A percentile compares a stretch with the other conserved stretches of the same genome.
Evolutionary conservation across 2,797 vertebrate genomes (phyloP).

Genomic region (Anomalospiza imberbis): DNA sequence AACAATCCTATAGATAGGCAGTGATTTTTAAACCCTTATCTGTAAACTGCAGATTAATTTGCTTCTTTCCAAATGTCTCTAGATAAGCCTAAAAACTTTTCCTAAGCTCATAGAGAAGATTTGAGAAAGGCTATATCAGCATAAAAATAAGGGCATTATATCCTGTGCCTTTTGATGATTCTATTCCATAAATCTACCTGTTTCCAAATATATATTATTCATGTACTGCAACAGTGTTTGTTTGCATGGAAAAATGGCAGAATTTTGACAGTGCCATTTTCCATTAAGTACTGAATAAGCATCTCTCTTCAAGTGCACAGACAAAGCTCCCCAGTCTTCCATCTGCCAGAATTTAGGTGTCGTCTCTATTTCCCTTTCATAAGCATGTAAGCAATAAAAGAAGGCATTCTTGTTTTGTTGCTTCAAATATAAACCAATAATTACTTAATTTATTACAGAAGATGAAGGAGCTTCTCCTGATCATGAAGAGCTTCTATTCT

Average conservation of each 20-base stretch:
- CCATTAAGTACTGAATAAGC: not conserved
- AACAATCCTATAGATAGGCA: not conserved
- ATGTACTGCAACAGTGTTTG: not conserved
- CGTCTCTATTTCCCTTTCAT: not conserved
- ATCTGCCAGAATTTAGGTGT: not conserved
- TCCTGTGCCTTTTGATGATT: not conserved
- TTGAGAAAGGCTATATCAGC: not conserved
- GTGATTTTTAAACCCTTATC: slow-evolving; percentile 33
- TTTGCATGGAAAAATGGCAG: not conserved
- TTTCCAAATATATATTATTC: not conserved
- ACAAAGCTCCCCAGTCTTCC: not conserved
- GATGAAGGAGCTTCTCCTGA: not conserved
- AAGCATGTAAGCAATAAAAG: not conserved
- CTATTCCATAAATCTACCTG: not conserved
- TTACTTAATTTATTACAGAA: not conserved
- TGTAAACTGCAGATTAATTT: slow-evolving; percentile 21
- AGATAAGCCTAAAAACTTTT: slow-evolving; percentile 3
- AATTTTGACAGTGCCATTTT: not conserved
- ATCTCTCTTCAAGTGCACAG: not conserved
- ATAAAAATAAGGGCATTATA: not conserved
- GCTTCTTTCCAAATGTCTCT: not conserved
- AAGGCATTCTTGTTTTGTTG: not conserved
- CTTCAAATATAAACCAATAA: not conserved
- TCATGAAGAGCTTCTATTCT: not conserved
- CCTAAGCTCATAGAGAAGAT: not conserved